These are phyloP conservation scores for Drosophila neotestacea DNA, from an alignment of 2,888 invertebrate species.

Conservation along the genomic window DNA sequence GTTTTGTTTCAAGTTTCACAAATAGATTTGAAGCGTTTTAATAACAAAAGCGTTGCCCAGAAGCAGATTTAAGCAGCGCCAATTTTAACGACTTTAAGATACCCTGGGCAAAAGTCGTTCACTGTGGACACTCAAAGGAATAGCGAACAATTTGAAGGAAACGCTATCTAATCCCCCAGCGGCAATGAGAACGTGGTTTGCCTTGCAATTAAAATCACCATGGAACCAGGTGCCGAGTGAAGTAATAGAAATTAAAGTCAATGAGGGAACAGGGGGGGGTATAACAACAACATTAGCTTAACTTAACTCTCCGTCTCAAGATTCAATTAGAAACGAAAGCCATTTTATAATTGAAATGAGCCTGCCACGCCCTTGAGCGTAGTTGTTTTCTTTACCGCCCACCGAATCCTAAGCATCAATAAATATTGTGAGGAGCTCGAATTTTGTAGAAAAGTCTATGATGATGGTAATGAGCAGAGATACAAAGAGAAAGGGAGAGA, in stretches of 20 bases:
- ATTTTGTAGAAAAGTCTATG: conserved; percentile 9
- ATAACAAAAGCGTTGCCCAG: conserved; percentile 11
- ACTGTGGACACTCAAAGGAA: conserved; percentile 8
- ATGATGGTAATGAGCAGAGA: neutral
- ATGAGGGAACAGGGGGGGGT: neutral
- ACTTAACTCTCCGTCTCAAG: conserved; percentile 51
- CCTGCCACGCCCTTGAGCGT: conserved; percentile 23
- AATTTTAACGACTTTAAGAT: conserved; percentile 15
- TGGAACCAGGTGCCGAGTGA: conserved; percentile 29
- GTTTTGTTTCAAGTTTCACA: conserved; percentile 19
- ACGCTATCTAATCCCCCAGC: conserved; percentile 29
- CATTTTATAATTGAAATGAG: conserved; percentile 80
- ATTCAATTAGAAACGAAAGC: conserved; percentile 80
- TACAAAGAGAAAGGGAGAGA: neutral
- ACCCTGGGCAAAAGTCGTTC: neutral
- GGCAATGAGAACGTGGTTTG: conserved; percentile 53
- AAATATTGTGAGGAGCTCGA: conserved; percentile 20
- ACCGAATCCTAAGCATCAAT: conserved; percentile 30
- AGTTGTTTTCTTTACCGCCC: neutral
- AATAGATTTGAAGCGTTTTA: conserved; percentile 32
- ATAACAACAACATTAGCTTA: conserved; percentile 45
- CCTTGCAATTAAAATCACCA: conserved; percentile 57
- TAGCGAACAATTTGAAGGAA: conserved; percentile 1
- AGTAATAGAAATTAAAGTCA: conserved; percentile 4
- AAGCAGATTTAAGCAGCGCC: conserved; percentile 10